Evolutionary conservation across 1,140 invertebrate genomes (phyloP).

Genomic region (Drosophila willistoni): DNA sequence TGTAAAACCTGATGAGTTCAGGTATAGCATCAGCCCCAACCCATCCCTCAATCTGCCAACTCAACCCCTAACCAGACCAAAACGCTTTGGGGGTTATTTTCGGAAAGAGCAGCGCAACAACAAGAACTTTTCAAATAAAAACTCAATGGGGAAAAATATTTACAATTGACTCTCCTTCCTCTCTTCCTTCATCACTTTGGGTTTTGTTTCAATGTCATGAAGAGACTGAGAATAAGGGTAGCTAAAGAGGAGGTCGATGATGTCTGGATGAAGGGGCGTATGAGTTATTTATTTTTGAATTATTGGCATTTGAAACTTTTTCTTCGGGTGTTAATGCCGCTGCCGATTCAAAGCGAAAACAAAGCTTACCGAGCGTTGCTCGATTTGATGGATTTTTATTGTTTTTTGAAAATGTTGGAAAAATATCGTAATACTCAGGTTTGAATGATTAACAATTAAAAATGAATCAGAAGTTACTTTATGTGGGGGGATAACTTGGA

Average conservation of each 20-base stretch:
- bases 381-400: constrained; percentile 11
- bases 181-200: constrained; percentile 36
- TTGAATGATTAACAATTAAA: not conserved
- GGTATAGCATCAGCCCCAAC: constrained; percentile 5
- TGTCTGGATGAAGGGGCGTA: constrained; percentile 44
- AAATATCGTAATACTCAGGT: no score
- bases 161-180: constrained; percentile 64
- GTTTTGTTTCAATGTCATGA: constrained; percentile 56
- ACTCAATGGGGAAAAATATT: constrained; percentile 77
- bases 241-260: not conserved
- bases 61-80: not conserved
- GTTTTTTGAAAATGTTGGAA: not conserved
- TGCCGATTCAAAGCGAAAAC: not conserved
- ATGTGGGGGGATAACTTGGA: no score
- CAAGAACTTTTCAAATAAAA: constrained; percentile 75
- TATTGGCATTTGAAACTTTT: constrained; percentile 69
- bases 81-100: constrained; percentile 52
- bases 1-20: constrained; percentile 63
- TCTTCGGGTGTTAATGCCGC: constrained; percentile 12
- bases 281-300: constrained; percentile 80
- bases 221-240: not conserved
- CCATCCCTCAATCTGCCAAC: not conserved
- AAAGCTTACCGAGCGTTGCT: not conserved
- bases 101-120: constrained; percentile 27
- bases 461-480: not conserved